Evolutionary conservation across 1,140 invertebrate species (phyloP), one percentile per base, ranked within the genome.

Genomic region (Chironomus tepperi): DNA sequence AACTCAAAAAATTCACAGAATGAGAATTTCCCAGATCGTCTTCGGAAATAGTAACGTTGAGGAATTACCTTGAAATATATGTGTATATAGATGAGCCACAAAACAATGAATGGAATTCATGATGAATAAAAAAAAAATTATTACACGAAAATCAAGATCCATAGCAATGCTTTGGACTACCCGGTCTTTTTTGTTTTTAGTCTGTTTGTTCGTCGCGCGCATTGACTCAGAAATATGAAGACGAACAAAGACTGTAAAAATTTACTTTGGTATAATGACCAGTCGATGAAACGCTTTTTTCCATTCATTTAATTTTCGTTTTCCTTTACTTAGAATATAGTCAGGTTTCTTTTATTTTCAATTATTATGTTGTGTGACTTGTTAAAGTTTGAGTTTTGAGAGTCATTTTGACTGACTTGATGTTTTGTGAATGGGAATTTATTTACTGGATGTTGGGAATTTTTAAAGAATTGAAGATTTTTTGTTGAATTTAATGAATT

Each of bases 111-210:
- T 70, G 65, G 65, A 70, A 57, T 57, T 57, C 47, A 57, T 57
- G 10, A 57, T 57, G 47, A 57, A 57, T n/a, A 57, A 12, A 57
- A 12, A 57, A 57, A 57, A 57, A 57, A 57, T 57, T 57, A 57
- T 70, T 70, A 70, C 65, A 70, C 65, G 65, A 70, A 70, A 70
- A 70, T 70, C 65, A 70, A 21, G 65, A 21, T 70, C 16, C 65
- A 18, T 19, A 19, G 65, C 16, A 70, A 10, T 10, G 65, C 65
- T 18, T 70, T 70, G n/a, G 9, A n/a, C n/a, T 10, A n/a, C 47
- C n/a, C 9, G 9, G 9, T 57, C n/a, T 12, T 10, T 57, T 57
- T 10, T n/a, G n/a, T n/a, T n/a, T 57, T 10, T 57, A 2, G 10
- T 19, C 18, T 16, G 19, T 70, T 18, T 70, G 65, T 19, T 9